phyloP scores from a whole-genome alignment of 1,140 invertebrate species.

The Gryon sp. region DNA sequence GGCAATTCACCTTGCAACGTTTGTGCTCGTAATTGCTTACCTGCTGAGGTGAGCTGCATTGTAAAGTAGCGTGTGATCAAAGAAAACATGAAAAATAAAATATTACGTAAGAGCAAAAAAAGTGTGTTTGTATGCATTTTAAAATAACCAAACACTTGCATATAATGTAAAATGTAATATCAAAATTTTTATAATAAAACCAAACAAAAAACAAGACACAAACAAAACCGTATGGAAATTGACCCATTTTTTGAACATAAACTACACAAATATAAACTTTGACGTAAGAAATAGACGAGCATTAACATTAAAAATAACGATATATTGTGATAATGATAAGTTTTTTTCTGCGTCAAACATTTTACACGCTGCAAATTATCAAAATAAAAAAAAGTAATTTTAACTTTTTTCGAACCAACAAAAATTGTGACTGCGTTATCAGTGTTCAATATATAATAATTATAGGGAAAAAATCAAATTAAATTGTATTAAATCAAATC shows the following conservation, averaged over 20 bases:
- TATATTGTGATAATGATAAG: conserved; percentile 30
- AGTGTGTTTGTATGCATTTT: conserved; percentile 40
- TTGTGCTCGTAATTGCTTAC: conserved; percentile 71
- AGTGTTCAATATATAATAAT: conserved; percentile 7
- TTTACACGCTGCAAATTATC: conserved; percentile 9
- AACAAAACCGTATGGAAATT: conserved; percentile 6
- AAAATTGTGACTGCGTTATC: too few species aligned
- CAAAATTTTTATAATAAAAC: conserved; percentile 59
- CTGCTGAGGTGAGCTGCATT: conserved; percentile 75
- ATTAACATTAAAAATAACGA: conserved; percentile 25
- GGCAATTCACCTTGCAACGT: conserved; percentile 69
- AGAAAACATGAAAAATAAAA: conserved; percentile 31
- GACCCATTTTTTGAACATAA: conserved; percentile 11
- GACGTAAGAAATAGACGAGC: conserved; percentile 14
- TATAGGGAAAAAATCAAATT: conserved; percentile 25
- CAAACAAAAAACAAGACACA: neutral
- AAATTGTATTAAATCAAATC: conserved; percentile 9
- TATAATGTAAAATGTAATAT: conserved; percentile 60
- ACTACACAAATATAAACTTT: conserved; percentile 35
- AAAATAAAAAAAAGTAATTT: neutral
- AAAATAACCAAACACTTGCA: conserved; percentile 46
- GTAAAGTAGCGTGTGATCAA: conserved; percentile 49
- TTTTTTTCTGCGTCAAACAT: conserved; percentile 14
- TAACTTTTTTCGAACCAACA: neutral
- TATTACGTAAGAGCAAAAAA: conserved; percentile 20